Evolutionary conservation across 1,140 invertebrate genomes (phyloP).

Genomic region (Leptinotarsa lineolata): DNA sequence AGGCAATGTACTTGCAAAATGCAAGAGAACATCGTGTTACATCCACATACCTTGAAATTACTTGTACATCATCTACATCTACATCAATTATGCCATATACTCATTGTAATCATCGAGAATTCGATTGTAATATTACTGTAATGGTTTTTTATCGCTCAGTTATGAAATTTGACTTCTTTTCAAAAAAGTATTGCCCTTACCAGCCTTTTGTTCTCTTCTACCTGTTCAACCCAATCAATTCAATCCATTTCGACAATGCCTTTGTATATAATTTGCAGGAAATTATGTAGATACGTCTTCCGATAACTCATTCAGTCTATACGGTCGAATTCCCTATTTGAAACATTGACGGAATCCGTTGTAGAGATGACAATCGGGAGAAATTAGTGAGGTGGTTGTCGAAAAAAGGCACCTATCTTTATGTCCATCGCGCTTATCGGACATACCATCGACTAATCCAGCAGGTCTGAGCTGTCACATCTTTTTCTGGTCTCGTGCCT

Average conservation of each 20-base stretch:
- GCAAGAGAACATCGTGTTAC: no score
- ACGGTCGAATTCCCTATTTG: background rate
- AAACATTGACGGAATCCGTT: slow-evolving; percentile 12
- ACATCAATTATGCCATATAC: no score
- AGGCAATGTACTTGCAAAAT: no score
- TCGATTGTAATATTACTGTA: no score
- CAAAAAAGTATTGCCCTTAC: no score
- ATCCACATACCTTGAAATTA: no score
- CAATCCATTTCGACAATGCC: slow-evolving; percentile 3
- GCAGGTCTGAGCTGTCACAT: slow-evolving; percentile 8
- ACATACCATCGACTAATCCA: slow-evolving; percentile 10
- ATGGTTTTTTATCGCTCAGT: no score
- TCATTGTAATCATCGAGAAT: no score
- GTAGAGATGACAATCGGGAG: slow-evolving; percentile 18
- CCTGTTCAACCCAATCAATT: background rate
- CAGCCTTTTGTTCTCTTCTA: no score
- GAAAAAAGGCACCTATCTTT: slow-evolving; percentile 16
- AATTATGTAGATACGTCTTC: slow-evolving; percentile 16
- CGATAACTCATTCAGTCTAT: background rate
- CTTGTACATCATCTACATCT: no score
- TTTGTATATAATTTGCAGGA: slow-evolving; percentile 13
- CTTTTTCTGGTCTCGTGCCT: slow-evolving; percentile 2
- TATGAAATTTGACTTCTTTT: no score
- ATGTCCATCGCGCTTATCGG: slow-evolving; percentile 11
- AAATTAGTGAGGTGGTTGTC: slow-evolving; percentile 15